These are phyloP conservation scores for Alligator mississippiensis DNA, from an alignment of 2,113 vertebrate genomes.

Conservation along the genomic window DNA sequence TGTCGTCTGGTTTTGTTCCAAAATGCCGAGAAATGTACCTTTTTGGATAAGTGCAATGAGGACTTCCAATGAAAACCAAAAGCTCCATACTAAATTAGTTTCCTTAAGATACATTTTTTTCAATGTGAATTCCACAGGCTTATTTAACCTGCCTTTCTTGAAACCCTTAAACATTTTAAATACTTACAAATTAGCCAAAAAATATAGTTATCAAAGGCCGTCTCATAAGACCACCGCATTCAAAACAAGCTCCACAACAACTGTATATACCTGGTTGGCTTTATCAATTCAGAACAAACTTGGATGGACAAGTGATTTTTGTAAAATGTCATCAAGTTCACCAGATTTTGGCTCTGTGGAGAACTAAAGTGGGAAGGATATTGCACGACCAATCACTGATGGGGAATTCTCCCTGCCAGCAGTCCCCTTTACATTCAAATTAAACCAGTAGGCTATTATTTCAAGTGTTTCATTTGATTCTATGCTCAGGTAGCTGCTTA, in stretches of 20 bases:
- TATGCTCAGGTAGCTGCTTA: slow-evolving; percentile 64
- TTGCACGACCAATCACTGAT: slow-evolving; percentile 64
- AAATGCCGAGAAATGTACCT: slow-evolving; percentile 52
- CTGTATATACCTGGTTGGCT: background rate
- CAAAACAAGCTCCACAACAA: background rate
- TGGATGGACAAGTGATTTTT: slow-evolving; percentile 41
- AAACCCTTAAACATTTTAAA: background rate
- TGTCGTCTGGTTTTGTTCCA: slow-evolving; percentile 31
- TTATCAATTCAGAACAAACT: slow-evolving; percentile 23
- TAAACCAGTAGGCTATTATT: slow-evolving; percentile 64
- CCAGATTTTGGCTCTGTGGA: slow-evolving; percentile 26
- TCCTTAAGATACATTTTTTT: background rate
- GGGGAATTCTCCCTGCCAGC: slow-evolving; percentile 35
- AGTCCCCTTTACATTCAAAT: slow-evolving; percentile 53
- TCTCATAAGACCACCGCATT: background rate
- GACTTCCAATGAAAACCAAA: background rate
- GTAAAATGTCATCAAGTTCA: slow-evolving; percentile 58
- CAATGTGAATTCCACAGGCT: background rate
- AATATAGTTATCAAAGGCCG: background rate
- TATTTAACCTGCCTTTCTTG: background rate
- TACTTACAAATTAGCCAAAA: background rate
- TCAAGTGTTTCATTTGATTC: slow-evolving; percentile 65
- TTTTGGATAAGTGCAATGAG: slow-evolving; percentile 40
- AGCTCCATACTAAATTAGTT: slow-evolving; percentile 8
- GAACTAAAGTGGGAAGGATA: slow-evolving; percentile 61